These are phyloP conservation scores for Octonoba sinensis DNA, from an alignment of 2,888 invertebrate genomes.

Conservation along the genomic window DNA sequence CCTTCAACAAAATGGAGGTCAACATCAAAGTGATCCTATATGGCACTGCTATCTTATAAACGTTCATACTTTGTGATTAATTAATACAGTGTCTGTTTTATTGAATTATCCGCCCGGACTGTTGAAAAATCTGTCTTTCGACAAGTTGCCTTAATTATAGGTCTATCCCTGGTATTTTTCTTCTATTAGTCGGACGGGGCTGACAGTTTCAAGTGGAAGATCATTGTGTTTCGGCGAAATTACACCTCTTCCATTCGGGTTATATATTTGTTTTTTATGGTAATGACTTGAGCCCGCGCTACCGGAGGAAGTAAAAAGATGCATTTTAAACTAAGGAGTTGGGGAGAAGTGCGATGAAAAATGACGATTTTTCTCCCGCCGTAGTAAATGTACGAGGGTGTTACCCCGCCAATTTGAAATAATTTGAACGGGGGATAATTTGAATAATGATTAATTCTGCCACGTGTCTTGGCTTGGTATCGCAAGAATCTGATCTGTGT, in stretches of 20 bases:
- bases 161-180: conserved; percentile 29
- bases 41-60: too few species aligned
- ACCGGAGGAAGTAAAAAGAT: conserved; percentile 1
- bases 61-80: conserved; percentile 29
- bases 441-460: too few species aligned
- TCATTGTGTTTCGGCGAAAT: conserved; percentile 35
- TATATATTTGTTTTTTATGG: conserved; percentile 60
- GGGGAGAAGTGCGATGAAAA: too few species aligned
- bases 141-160: conserved; percentile 45
- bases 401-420: too few species aligned
- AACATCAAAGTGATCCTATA: background rate
- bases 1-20: conserved; percentile 9
- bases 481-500: too few species aligned
- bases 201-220: conserved; percentile 34
- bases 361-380: too few species aligned
- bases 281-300: conserved; percentile 22
- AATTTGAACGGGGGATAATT: too few species aligned
- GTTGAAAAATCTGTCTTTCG: conserved; percentile 41
- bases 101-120: conserved; percentile 31
- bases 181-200: conserved; percentile 37
- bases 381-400: too few species aligned
- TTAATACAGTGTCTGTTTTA: conserved; percentile 34
- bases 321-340: too few species aligned
- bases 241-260: conserved; percentile 50
- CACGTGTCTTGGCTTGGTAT: too few species aligned